Evolutionary conservation across 2,797 vertebrate species (phyloP).

Genomic region (Phrynocephalus vlangalii): DNA sequence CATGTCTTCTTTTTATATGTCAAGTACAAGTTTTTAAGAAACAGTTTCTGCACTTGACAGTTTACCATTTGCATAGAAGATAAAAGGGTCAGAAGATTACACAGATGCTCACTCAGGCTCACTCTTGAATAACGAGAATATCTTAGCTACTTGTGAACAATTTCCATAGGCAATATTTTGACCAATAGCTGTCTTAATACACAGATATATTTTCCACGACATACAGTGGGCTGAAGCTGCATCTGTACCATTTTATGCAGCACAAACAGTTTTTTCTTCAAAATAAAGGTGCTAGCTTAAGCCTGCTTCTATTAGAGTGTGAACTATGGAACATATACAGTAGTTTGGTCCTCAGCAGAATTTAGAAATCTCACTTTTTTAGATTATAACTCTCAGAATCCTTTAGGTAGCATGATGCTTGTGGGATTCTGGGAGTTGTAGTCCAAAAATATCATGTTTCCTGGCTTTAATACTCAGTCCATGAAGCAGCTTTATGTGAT

Average conservation of each 20-base stretch:
- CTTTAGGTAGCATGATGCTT: too few relatives aligned
- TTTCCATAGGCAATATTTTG: not conserved
- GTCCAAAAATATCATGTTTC: too few relatives aligned
- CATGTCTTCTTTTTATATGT: conserved; percentile 13
- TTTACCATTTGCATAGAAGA: not conserved
- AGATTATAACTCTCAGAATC: too few relatives aligned
- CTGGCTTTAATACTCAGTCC: too few relatives aligned
- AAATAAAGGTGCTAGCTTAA: not conserved
- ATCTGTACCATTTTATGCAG: not conserved
- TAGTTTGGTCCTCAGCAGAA: not conserved
- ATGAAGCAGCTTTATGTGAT: not conserved
- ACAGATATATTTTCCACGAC: not conserved
- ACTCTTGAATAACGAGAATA: not conserved
- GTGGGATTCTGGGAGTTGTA: too few relatives aligned
- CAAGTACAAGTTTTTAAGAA: not conserved
- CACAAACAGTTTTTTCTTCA: not conserved
- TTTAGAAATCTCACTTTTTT: too few relatives aligned
- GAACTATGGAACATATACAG: not conserved
- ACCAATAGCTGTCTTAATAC: not conserved
- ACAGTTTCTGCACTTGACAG: not conserved
- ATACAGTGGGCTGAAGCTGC: not conserved
- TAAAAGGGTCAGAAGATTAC: not conserved
- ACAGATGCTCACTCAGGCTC: not conserved
- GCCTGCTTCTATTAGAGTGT: not conserved
- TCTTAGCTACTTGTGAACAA: not conserved